Evolutionary conservation across 2,113 vertebrate genomes (phyloP).

Genomic region (Meleagris gallopavo): DNA sequence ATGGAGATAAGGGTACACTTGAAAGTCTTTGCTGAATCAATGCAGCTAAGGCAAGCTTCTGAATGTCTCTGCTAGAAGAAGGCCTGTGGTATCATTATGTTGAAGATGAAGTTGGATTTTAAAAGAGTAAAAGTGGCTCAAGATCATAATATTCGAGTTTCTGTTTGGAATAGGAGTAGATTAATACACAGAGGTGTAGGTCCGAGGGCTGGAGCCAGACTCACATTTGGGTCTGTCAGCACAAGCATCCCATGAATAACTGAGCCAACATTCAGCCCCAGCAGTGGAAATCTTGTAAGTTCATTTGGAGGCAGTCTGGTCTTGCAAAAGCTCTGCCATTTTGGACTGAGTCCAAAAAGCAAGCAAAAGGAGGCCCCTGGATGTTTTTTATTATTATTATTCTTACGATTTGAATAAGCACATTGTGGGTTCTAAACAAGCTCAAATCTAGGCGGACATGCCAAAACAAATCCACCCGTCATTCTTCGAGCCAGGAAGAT

Average conservation of each 20-base stretch:
- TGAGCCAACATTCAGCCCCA: not conserved
- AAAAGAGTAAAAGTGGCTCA: not conserved
- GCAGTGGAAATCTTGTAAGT: not conserved
- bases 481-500: not conserved
- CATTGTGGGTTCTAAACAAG: conserved; percentile 6
- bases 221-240: not conserved
- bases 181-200: not conserved
- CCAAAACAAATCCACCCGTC: not conserved
- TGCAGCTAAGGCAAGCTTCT: not conserved
- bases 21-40: not conserved
- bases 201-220: not conserved
- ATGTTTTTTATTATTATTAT: not conserved
- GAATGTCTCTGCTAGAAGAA: not conserved
- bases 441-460: conserved; percentile 4
- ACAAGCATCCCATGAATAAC: not conserved
- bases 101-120: not conserved
- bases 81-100: not conserved
- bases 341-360: conserved; percentile 16
- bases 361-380: not conserved
- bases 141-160: not conserved
- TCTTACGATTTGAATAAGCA: not conserved
- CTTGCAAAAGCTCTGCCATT: conserved; percentile 28
- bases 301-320: conserved; percentile 20
- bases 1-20: not conserved
- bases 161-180: not conserved